Conservation (phyloP, 2,888 invertebrate genomes). For the Hipparchia semele region DNA sequence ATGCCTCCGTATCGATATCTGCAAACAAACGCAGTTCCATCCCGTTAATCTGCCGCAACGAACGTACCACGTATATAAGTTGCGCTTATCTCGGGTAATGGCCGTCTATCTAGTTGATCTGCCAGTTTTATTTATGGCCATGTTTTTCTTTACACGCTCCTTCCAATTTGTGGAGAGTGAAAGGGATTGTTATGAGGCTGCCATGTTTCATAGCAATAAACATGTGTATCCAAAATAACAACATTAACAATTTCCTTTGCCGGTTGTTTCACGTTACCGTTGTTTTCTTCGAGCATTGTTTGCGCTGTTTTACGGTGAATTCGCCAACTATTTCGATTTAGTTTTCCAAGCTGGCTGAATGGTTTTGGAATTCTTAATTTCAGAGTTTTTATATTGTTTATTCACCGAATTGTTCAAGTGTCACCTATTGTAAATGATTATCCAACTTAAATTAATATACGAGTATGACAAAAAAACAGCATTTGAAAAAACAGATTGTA, state of each 20-base stretch:
- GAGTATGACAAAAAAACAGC: background rate
- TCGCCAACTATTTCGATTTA: conserved; percentile 43
- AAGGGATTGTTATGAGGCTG: conserved; percentile 81
- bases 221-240: conserved; percentile 81
- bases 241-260: conserved; percentile 73
- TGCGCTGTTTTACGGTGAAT: conserved; percentile 42
- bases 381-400: conserved; percentile 27
- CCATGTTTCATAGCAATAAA: conserved; percentile 82
- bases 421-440: background rate
- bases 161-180: conserved; percentile 83
- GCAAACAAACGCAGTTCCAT: conserved; percentile 75
- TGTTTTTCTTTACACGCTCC: conserved; percentile 82
- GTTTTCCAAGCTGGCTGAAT: conserved; percentile 36
- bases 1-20: conserved; percentile 78
- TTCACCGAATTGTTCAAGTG: background rate
- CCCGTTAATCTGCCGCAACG: conserved; percentile 77
- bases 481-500: background rate
- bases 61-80: conserved; percentile 78
- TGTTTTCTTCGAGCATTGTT: conserved; percentile 56
- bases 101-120: conserved; percentile 82
- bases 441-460: background rate
- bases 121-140: conserved; percentile 81
- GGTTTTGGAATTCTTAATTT: conserved; percentile 33
- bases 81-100: conserved; percentile 79
- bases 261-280: conserved; percentile 58